Conservation (phyloP, 1,140 invertebrate genomes). For the Leptestheria dahalacensis region DNA sequence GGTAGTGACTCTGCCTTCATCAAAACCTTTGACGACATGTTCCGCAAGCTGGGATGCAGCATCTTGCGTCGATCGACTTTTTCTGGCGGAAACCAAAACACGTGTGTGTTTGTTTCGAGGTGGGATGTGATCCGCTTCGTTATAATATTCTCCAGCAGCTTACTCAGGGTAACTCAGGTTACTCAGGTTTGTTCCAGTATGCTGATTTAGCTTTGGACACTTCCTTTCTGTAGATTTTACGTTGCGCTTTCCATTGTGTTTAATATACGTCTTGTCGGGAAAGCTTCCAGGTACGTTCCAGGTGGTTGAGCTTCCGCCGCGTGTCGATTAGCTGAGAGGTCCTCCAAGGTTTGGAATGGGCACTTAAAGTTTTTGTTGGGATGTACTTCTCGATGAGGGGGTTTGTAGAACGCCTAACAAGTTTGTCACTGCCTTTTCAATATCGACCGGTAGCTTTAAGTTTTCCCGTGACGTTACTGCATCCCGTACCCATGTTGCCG, state of each 20-base stretch:
- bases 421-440: background rate
- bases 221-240: background rate
- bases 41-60: background rate
- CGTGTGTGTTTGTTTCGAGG: background rate
- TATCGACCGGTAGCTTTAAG: background rate
- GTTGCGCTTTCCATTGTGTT: background rate
- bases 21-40: background rate
- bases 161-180: too few relatives aligned
- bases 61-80: background rate
- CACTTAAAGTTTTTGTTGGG: background rate
- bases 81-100: constrained; percentile 1
- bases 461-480: background rate
- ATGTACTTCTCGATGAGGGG: background rate
- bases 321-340: background rate
- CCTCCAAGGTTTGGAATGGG: background rate
- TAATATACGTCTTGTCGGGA: background rate
- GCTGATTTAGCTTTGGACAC: background rate
- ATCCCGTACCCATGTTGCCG: background rate
- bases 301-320: background rate
- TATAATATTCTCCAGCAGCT: background rate
- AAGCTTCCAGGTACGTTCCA: background rate
- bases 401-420: background rate
- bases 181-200: constrained; percentile 1
- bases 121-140: background rate
- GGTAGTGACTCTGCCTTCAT: background rate